Conservation (phyloP, 2,113 vertebrate genomes). For the Centropus bengalensis region DNA sequence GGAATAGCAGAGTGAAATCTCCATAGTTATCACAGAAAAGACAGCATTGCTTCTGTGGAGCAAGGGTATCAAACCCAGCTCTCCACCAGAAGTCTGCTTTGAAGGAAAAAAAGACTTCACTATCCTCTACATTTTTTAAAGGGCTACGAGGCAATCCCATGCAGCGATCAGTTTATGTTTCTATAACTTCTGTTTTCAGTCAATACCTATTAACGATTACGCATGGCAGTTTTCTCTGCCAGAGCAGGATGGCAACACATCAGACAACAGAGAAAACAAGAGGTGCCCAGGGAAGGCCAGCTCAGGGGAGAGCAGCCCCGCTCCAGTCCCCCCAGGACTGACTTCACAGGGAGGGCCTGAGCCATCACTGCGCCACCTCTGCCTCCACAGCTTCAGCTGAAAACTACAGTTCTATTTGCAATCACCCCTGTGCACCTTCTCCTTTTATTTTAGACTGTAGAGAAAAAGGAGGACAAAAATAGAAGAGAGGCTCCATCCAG, state of each 20-base stretch:
- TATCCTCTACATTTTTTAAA: background rate
- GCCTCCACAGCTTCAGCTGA: rapidly evolving
- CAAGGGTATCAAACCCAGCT: background rate
- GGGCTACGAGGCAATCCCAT: rapidly evolving
- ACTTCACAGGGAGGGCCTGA: background rate
- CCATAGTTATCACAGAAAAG: background rate
- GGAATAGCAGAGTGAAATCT: background rate
- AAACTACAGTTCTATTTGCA: background rate
- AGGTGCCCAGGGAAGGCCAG: background rate
- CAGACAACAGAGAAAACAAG: background rate
- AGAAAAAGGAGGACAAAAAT: background rate
- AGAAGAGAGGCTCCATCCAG: background rate
- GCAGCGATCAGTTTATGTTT: background rate
- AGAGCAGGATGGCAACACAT: background rate
- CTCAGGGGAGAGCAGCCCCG: rapidly evolving
- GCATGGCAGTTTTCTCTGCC: background rate
- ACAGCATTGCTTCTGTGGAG: rapidly evolving
- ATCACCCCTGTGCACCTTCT: background rate
- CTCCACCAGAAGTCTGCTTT: background rate
- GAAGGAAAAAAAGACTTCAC: background rate
- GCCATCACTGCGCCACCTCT: rapidly evolving
- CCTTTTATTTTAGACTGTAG: background rate
- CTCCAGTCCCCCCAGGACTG: too few relatives aligned
- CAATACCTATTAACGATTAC: background rate
- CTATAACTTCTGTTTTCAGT: background rate